Base-by-base conservation (phyloP, 2,113 vertebrate species). In the Etheostoma cragini region DNA sequence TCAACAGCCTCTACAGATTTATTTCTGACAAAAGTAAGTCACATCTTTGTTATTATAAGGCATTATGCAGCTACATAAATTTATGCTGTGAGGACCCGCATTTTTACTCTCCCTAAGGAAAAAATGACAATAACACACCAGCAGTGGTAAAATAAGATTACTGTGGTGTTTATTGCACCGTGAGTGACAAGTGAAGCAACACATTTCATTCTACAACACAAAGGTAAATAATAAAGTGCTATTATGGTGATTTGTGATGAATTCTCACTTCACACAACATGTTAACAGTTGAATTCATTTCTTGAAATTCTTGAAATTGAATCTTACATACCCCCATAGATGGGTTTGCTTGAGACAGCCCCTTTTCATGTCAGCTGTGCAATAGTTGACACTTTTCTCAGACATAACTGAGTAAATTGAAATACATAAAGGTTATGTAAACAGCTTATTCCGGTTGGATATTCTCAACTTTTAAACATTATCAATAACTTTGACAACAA, bases 361-460 rank as follows among this genome's bases (percentile, higher is more conserved):
- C 35, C 24, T 4, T 42, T 58, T 69, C 17, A 42, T 14, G 8
- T 56, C 46, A 35, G 2, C 42, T 5, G 6, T 63, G 15, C 60
- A 49, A 21, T 11, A 72, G 60, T 30, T 4, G 13, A 71, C 54
- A 72, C 8, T 35, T 54, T 67, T 79, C 82, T 60, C 24, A 64
- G 46, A n/a, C 30, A 42, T 11, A 8, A 42, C 38, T 42, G 38
- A 42, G 38, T 42, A 42, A 2, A 0, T 42, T 42, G 2, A 42
- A 42, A 42, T 42, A 11, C 8, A 42, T 42, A 42, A 2, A 42
- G 38, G 38, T 42, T 10, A 42, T 11, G 38, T 11, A 11, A 42
- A 42, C 38, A 42, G 38, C 10, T 42, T 42, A 42, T 42, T 42
- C 10, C 38, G 10, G 38, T 11, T 42, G 10, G 38, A 42, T 42